Evolutionary conservation across 2,888 invertebrate genomes (phyloP), one percentile per base, ranked within the genome.

Genomic region (Cephus sareptanus): DNA sequence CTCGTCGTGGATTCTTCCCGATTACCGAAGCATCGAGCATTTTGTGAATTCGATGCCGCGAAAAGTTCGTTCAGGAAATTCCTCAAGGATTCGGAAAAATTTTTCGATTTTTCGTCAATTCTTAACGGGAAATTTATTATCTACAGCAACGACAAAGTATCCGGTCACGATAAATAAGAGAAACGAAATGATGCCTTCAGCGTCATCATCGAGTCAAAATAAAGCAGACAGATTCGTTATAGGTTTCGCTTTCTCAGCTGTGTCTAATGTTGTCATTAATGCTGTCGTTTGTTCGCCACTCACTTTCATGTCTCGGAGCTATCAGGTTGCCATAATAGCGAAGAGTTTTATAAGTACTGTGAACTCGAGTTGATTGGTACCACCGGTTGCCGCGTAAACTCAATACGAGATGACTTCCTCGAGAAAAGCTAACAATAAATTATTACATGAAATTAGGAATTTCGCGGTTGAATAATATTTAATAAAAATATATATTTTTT

Each of bases 241-340:
- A 9, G 9, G 23, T 81, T 82, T 79, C 69, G 79, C 76, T 75
- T 81, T 81, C 82, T 85, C 82, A 78, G 79, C 83, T 76, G 71
- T 31, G 23, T 71, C 71, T 31, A 15, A 71, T 2, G 79, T 87
- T 86, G 83, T 84, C 80, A 79, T 82, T 81, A 83, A 84, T 79
- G 83, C 81, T 82, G 82, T 82, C 84, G 86, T 85, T 87, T 83
- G 84, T 87, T 88, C 87, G 86, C 88, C 88, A 89, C 88, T 88
- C 89, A 87, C 86, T 88, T 88, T 86, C 81, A 77, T 81, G 83
- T 83, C 86, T 83, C 83, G 79, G n/a, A 13, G 37, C 34, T 77
- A 85, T 31, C 81, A 81, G 83, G 85, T 56, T 40, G 71, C 23
- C 78, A 88, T 83, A 37, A 79, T 35, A 77, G 23, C 76, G 81